Evolutionary conservation across 1,140 invertebrate genomes (phyloP), one percentile per base, ranked within the genome.

Genomic region (Aphelenchoides fujianensis): DNA sequence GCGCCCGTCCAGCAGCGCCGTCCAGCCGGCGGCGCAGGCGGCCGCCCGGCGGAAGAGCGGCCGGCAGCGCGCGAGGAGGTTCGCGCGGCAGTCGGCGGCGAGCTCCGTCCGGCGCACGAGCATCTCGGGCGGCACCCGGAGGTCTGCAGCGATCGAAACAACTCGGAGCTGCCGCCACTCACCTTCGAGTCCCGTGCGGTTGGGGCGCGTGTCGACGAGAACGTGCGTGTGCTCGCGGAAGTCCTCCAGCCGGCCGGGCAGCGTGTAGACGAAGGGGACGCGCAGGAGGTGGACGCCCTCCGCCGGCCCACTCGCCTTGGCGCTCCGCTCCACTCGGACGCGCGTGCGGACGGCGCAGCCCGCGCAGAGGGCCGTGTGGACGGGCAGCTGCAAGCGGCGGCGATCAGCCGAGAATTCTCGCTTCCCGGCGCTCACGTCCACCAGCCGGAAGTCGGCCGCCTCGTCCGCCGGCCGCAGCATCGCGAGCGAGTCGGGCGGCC

Each of bases 401-500:
- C 31, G 53, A 61, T 3, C 30, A 3, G 23, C 35, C 7, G 23
- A 64, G 34, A 16, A 5, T 5, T 7, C 55, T 59, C 34, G 53
- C 63, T 3, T 66, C 53, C 31, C 12, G 12, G 7, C 28, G 28
- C 23, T 59, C 27, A 19, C 7, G 34, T 59, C 27, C 1, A n/a
- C 63, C 28, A 16, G 36, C n/a, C n/a, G n/a, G n/a, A 12, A n/a
- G n/a, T n/a, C n/a, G n/a, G n/a, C n/a, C n/a, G n/a, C n/a, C n/a
- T 32, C 34, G 32, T 30, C 53, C 53, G 0, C 1, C 28, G 23
- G 12, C 19, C 16, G 16, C 16, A 66, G n/a, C 63, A 66, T 66
- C 30, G 63, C 63, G 12, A 66, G 37, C 27, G 63, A 66, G 31
- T 36, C n/a, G 12, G n/a, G 63, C 34, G 63, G 63, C 2, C 63